These are phyloP conservation scores for Drosophila parvula DNA, from an alignment of 1,140 invertebrate genomes.

Conservation along the genomic window DNA sequence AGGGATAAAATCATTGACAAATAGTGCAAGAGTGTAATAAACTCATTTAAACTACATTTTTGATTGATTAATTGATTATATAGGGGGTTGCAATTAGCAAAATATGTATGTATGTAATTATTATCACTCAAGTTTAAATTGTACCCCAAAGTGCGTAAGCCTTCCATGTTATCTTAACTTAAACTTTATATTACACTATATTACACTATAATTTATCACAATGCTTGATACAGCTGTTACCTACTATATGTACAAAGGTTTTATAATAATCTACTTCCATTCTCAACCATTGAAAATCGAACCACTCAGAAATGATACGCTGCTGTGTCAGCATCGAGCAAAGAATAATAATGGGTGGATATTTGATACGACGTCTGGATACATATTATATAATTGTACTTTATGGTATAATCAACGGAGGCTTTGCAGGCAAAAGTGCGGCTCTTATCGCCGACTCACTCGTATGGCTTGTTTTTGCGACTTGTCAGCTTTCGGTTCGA, in stretches of 20 bases:
- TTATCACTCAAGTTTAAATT: not conserved
- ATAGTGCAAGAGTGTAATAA: not conserved
- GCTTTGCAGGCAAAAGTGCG: constrained; percentile 15
- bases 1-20: not conserved
- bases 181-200: not conserved
- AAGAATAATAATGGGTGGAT: constrained; percentile 49
- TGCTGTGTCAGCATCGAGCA: constrained; percentile 30
- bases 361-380: constrained; percentile 36
- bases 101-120: not conserved
- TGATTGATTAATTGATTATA: not conserved
- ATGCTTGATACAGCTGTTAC: not conserved
- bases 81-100: not conserved
- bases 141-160: no score
- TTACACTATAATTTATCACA: not conserved
- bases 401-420: constrained; percentile 15
- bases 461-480: constrained; percentile 55
- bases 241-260: not conserved
- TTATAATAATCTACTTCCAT: not conserved
- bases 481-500: constrained; percentile 19
- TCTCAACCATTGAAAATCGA: not conserved
- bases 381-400: constrained; percentile 46
- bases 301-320: not conserved
- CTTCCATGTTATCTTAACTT: not conserved
- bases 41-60: no score
- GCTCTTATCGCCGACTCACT: constrained; percentile 49